Percentiles rank a stretch among this genome's conserved stretches.
Conservation (phyloP, 2,888 invertebrate species). For the Diachrysia chrysitis region DNA sequence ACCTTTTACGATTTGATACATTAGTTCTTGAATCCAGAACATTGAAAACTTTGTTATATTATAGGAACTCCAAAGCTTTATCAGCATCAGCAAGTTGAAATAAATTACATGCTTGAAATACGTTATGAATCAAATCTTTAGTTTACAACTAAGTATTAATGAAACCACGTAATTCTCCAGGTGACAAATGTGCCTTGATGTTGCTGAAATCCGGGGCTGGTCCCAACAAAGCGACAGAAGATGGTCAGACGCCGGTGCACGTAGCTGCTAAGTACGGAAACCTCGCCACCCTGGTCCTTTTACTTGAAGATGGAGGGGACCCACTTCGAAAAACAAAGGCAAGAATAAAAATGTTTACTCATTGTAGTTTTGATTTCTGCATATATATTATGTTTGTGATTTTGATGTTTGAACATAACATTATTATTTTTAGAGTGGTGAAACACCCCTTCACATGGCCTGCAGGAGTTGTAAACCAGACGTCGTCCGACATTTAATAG, state of each 20-base stretch:
- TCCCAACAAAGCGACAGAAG: constrained; percentile 98
- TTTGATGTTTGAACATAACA: too few relatives aligned
- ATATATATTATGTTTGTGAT: too few relatives aligned
- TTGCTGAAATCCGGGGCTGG: constrained; percentile 99
- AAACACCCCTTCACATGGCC: constrained; percentile 98
- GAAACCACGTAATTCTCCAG: constrained; percentile 62
- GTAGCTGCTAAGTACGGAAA: constrained; percentile 98
- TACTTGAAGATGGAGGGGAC: constrained; percentile 98
- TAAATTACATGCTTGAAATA: too few relatives aligned
- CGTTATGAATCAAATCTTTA: too few relatives aligned
- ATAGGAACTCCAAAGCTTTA: too few relatives aligned
- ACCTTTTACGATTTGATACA: too few relatives aligned
- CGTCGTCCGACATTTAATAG: constrained; percentile 95
- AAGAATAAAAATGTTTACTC: too few relatives aligned
- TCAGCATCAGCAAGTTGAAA: too few relatives aligned
- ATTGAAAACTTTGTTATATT: too few relatives aligned
- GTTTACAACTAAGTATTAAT: too few relatives aligned
- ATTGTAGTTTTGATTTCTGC: too few relatives aligned
- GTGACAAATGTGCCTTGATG: constrained; percentile 96
- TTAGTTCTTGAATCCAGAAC: too few relatives aligned
- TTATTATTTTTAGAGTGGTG: constrained; percentile 92
- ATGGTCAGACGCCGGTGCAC: constrained; percentile 99
- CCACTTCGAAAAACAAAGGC: constrained; percentile 97
- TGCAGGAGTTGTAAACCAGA: constrained; percentile 95
- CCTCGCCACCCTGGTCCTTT: constrained; percentile 94